A percentile compares a stretch with the other conserved stretches of the same genome.
phyloP scores from a whole-genome alignment of 2,797 vertebrate species.

The Pantherophis vulpinus region DNA sequence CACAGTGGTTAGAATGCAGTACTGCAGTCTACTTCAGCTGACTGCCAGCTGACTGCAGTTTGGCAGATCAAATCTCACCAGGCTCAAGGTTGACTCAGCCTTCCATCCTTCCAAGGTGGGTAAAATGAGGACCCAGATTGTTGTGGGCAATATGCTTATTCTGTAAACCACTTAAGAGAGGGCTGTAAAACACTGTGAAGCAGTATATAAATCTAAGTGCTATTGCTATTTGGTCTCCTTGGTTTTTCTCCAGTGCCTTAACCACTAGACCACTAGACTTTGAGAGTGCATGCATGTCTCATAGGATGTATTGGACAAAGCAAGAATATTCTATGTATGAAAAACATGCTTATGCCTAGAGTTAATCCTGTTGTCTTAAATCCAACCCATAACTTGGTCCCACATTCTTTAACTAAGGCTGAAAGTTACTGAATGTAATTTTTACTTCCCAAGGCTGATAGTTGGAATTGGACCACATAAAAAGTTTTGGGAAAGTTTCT shows the following conservation, averaged over 20 bases:
- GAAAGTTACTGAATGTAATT: not conserved
- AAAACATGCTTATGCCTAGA: not conserved
- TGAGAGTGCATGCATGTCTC: not conserved
- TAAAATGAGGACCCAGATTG: too few relatives aligned
- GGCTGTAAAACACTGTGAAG: too few relatives aligned
- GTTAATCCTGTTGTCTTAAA: not conserved
- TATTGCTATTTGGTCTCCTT: not conserved
- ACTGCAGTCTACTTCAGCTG: too few relatives aligned
- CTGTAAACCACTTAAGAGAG: too few relatives aligned
- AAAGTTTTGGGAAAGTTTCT: not conserved
- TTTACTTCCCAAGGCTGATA: not conserved
- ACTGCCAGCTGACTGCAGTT: too few relatives aligned
- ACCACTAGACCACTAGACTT: not conserved
- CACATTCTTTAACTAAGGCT: not conserved
- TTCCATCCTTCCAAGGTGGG: too few relatives aligned
- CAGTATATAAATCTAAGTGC: too few relatives aligned
- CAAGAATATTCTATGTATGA: not conserved
- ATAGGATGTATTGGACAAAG: not conserved
- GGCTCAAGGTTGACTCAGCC: too few relatives aligned
- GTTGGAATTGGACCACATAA: not conserved
- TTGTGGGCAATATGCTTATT: too few relatives aligned
- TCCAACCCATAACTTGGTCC: not conserved
- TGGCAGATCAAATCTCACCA: too few relatives aligned
- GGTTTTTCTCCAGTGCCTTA: not conserved
- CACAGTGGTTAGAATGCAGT: too few relatives aligned